Evolutionary conservation across 2,888 invertebrate genomes (phyloP).

Genomic region (Galeruca laticollis): DNA sequence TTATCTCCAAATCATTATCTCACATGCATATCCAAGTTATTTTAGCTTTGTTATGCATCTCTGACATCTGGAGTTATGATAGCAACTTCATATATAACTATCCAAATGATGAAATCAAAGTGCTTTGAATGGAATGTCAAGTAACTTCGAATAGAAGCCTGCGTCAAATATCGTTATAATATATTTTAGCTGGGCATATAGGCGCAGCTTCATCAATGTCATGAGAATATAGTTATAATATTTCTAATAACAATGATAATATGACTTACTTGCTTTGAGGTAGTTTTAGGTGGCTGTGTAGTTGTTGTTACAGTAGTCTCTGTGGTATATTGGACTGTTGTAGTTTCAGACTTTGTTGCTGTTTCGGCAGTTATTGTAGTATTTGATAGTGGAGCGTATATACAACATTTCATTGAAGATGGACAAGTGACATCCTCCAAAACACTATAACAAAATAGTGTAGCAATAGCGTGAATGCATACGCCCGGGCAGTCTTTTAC

Average conservation of each 20-base stretch:
- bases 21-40: no score
- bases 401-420: conserved; percentile 87
- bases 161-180: no score
- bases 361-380: conserved; percentile 58
- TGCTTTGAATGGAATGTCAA: no score
- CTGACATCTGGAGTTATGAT: no score
- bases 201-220: no score
- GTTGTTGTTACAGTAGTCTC: conserved; percentile 54
- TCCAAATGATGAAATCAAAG: no score
- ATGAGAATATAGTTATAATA: not conserved
- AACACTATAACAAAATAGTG: conserved; percentile 88
- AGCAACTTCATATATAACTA: no score
- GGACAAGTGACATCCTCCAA: conserved; percentile 86
- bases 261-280: conserved; percentile 52
- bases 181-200: no score
- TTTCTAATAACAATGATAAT: not conserved
- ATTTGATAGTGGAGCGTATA: conserved; percentile 78
- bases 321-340: conserved; percentile 57
- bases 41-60: no score
- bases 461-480: conserved; percentile 88
- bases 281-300: conserved; percentile 47
- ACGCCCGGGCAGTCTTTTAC: conserved; percentile 90
- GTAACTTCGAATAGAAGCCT: no score
- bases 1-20: no score
- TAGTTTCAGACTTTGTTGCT: conserved; percentile 55